Percentiles rank a stretch among this genome's conserved stretches.
Evolutionary conservation across 2,113 vertebrate genomes (phyloP).

Genomic region (Oryzias woworae): DNA sequence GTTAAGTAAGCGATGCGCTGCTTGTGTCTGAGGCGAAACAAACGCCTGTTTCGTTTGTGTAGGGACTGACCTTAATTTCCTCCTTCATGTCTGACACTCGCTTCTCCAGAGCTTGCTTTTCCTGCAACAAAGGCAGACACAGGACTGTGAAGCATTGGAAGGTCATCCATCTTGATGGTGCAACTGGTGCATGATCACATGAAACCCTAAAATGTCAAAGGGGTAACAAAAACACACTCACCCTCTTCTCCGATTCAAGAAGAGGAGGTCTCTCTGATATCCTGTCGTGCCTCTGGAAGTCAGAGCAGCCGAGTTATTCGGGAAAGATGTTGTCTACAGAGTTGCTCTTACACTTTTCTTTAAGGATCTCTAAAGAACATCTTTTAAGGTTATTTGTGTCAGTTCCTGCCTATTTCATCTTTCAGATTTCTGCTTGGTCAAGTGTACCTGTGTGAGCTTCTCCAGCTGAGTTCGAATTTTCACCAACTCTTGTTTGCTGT

Average conservation of each 20-base stretch:
- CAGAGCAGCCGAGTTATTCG: constrained; percentile 27
- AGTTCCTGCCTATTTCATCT: neutral
- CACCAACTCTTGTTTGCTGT: constrained; percentile 88
- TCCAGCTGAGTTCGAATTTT: constrained; percentile 89
- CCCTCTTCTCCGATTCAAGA: constrained; percentile 91
- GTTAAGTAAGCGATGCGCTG: constrained; percentile 12
- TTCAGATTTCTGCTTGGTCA: neutral
- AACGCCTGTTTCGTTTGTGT: neutral
- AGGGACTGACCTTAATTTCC: constrained; percentile 88
- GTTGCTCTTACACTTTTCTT: neutral
- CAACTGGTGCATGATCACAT: constrained; percentile 4
- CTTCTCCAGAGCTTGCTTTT: constrained; percentile 90
- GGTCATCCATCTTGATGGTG: constrained; percentile 5
- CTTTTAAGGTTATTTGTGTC: neutral
- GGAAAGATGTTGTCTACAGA: neutral
- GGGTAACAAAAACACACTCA: constrained; percentile 58
- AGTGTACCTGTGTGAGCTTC: constrained; percentile 86
- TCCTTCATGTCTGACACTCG: constrained; percentile 97
- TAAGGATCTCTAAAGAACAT: too few species aligned
- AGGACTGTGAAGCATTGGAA: neutral
- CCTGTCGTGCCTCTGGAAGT: constrained; percentile 88
- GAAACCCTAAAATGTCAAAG: constrained; percentile 11
- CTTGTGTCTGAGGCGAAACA: constrained; percentile 13
- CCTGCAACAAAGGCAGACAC: constrained; percentile 72
- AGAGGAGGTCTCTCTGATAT: constrained; percentile 87